These are phyloP conservation scores for Pterocles burchelli DNA, from an alignment of 2,113 vertebrate species.

Conservation along the genomic window DNA sequence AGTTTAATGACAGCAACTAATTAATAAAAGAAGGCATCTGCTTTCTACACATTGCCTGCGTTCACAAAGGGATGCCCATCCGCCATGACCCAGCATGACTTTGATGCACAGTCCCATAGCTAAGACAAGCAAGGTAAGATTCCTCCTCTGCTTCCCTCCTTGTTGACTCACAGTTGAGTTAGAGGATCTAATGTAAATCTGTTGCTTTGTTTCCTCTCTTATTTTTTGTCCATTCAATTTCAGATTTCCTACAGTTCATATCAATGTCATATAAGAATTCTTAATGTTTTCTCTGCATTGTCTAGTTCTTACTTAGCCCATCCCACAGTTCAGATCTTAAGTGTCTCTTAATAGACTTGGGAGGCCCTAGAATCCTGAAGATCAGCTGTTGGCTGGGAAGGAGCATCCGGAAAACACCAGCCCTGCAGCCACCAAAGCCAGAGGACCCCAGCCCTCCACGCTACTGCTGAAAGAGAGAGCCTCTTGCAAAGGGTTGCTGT, in stretches of 20 bases:
- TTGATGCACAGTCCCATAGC: neutral
- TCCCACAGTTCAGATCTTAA: neutral
- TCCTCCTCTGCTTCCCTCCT: neutral
- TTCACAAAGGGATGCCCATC: neutral
- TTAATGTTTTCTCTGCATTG: neutral
- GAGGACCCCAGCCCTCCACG: neutral
- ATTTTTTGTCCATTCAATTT: neutral
- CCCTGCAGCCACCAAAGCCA: neutral
- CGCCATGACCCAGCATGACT: neutral
- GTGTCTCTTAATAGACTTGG: neutral
- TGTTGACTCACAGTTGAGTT: neutral
- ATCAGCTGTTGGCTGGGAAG: neutral
- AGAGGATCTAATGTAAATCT: neutral
- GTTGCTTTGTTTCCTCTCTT: neutral
- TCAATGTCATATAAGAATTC: neutral
- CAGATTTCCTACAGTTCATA: neutral
- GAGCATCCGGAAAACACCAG: neutral
- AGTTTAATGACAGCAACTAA: neutral
- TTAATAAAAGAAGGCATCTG: neutral
- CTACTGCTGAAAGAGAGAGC: neutral
- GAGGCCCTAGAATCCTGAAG: neutral
- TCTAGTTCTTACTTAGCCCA: neutral
- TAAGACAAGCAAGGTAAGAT: neutral
- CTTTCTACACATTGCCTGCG: accelerated
- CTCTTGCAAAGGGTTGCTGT: neutral